phyloP scores from a whole-genome alignment of 2,113 vertebrate species.

The Heteronetta atricapilla region DNA sequence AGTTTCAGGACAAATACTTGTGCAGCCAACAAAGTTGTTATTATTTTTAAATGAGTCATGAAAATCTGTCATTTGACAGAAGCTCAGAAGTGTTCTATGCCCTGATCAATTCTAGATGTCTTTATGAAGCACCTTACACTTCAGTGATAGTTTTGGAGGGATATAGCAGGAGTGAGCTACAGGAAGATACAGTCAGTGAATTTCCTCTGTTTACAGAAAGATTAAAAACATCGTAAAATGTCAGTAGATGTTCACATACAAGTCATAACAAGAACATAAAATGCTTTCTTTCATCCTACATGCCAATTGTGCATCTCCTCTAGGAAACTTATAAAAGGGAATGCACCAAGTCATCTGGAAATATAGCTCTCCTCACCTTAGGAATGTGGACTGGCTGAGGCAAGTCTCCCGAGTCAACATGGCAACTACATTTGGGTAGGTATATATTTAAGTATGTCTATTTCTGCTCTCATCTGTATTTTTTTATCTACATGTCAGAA shows the following conservation, averaged over 20 bases:
- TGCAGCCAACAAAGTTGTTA: not conserved
- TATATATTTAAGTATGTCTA: not conserved
- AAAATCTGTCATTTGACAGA: not conserved
- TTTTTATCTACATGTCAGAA: not conserved
- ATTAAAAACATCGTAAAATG: not conserved
- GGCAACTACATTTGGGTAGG: not conserved
- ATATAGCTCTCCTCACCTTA: not conserved
- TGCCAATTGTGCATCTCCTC: not conserved
- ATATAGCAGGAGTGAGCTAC: not conserved
- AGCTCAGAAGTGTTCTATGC: not conserved
- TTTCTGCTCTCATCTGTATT: not conserved
- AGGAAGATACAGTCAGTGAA: not conserved
- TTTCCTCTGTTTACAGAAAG: not conserved
- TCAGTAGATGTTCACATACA: not conserved
- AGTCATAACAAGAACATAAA: not conserved
- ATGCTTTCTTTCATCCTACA: not conserved
- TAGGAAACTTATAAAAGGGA: not conserved
- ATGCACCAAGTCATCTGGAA: not conserved
- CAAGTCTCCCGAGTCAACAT: not conserved
- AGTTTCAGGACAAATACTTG: constrained; percentile 2
- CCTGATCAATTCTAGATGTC: not conserved
- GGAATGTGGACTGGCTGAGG: not conserved
- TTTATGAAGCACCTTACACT: not conserved
- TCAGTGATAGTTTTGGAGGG: not conserved
- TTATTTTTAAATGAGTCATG: constrained; percentile 18